Base-by-base conservation (phyloP, 30 jellyfish, hydroid and myxozoan species). In the Cassiopea andromeda region DNA sequence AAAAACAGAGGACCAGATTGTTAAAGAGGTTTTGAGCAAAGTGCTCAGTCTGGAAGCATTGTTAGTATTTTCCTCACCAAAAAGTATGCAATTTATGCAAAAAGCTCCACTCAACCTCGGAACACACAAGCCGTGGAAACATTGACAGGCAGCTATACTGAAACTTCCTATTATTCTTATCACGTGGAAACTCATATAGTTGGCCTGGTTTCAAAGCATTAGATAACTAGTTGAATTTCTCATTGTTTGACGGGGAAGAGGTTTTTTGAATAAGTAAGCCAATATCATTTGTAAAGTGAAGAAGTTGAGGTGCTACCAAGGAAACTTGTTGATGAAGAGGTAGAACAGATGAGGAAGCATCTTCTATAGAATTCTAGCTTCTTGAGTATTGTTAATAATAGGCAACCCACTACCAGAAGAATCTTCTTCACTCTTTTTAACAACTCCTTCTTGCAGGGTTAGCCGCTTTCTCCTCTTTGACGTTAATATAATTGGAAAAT, bases 101-200 rank as follows among this genome's bases (percentile, higher is more conserved):
- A 89, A 79, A 3, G 96, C 96, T 6, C 92, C 96, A 89, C 80
- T 85, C 17, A 47, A 64, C 17, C 15, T 64, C 73, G 8, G 73
- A 64, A 17, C 15, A 64, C 6, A 64, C 73, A 5, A 64, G 43
- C 84, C 69, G 46, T n/a, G 84, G 84, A n/a, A 2, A 75, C 15
- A 8, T 6, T 1, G 70, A 8, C 1, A 75, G 46, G 70, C 84
- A 75, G 27, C 69, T 75, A n/a, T 75, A 15, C 84, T 46, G 70
- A 46, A 75, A 75, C 69, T 75, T 75, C 16, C 84, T 47, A 4
- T 45, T 45, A 5, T 5, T 7, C 2, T 27, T 9, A 38, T 75
- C 50, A 13, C 44, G 50, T 7, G 84, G 84, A 47, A 14, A 75
- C 43, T 80, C 1, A 80, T 15, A 80, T 3, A 5, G 14, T 49